These are phyloP conservation scores for Mercenaria mercenaria DNA, from an alignment of 1,140 invertebrate species.

Conservation along the genomic window DNA sequence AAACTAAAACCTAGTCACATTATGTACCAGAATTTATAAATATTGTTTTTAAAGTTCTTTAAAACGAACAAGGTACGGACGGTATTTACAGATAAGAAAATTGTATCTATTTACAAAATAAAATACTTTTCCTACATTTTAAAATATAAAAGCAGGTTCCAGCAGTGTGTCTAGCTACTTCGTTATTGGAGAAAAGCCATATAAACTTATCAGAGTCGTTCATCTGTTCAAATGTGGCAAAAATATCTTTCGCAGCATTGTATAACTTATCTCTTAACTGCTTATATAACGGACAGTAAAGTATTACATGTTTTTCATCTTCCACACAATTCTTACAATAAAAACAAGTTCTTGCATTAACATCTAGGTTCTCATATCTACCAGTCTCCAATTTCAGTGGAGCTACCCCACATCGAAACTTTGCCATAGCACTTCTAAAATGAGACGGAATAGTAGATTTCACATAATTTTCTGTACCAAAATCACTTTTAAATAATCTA, in stretches of 20 bases:
- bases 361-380: background rate
- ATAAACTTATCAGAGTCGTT: too few species aligned
- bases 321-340: background rate
- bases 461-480: too few species aligned
- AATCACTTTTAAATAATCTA: background rate
- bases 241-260: background rate
- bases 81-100: too few species aligned
- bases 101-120: too few species aligned
- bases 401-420: too few species aligned
- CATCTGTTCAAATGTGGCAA: background rate
- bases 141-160: background rate
- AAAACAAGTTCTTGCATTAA: background rate
- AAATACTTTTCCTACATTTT: too few species aligned
- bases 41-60: too few species aligned
- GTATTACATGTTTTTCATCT: background rate
- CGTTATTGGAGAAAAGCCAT: too few species aligned
- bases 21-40: too few species aligned
- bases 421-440: background rate
- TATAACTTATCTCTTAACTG: background rate
- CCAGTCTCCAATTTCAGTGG: background rate
- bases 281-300: background rate
- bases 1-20: too few species aligned
- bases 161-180: background rate
- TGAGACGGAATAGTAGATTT: too few species aligned
- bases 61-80: too few species aligned